A percentile compares a stretch with the other conserved stretches of the same genome.
Evolutionary conservation across 2,113 vertebrate species (phyloP).

Genomic region (Orycteropus afer): DNA sequence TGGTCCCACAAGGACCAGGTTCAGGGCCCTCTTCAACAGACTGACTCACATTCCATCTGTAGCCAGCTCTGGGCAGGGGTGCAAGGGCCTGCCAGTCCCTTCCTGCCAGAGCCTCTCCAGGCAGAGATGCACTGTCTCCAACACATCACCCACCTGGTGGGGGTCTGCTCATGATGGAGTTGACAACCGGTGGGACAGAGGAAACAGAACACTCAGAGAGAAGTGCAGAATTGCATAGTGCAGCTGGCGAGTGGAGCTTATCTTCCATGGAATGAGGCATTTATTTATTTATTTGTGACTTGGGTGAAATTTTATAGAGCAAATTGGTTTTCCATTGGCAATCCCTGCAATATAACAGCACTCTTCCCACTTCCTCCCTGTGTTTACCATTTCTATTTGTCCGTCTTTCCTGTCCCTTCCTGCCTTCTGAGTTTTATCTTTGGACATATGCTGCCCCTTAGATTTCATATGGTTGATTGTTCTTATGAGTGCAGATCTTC

Average conservation of each 20-base stretch:
- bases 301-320: too few relatives aligned
- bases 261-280: neutral
- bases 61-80: neutral
- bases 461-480: too few relatives aligned
- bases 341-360: too few relatives aligned
- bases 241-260: fast-evolving
- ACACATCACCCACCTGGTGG: fast-evolving
- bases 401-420: too few relatives aligned
- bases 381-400: too few relatives aligned
- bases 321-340: too few relatives aligned
- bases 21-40: fast-evolving
- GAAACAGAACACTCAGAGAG: fast-evolving
- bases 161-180: neutral
- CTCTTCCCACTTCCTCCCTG: too few relatives aligned
- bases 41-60: fast-evolving
- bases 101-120: fast-evolving
- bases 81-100: neutral
- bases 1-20: fast-evolving
- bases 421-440: too few relatives aligned
- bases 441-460: too few relatives aligned
- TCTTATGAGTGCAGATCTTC: too few relatives aligned
- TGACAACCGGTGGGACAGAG: neutral
- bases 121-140: neutral
- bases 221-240: fast-evolving
- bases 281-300: too few relatives aligned